Evolutionary conservation across 2,113 vertebrate genomes (phyloP).

Genomic region (Lepus americanus): DNA sequence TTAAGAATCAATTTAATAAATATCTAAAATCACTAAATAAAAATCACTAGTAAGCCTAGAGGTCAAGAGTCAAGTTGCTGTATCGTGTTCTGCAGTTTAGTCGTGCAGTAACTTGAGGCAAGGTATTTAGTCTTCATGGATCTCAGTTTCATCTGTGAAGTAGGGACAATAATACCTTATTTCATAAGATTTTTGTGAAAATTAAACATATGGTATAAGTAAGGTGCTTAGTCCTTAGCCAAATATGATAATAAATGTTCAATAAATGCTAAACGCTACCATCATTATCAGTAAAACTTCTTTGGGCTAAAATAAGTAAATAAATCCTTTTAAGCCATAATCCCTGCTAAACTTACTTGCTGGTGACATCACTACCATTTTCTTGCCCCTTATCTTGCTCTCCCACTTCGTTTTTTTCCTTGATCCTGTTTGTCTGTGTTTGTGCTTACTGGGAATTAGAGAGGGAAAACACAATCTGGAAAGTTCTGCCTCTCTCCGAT

Average conservation of each 20-base stretch:
- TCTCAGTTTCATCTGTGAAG: constrained; percentile 1
- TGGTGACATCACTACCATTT: not conserved
- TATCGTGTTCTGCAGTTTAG: not conserved
- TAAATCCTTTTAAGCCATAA: not conserved
- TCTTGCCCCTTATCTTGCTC: not conserved
- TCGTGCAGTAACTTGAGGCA: not conserved
- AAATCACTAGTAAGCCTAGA: too few species aligned
- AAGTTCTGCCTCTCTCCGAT: not conserved
- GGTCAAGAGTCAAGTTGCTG: not conserved
- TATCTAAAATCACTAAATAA: too few species aligned
- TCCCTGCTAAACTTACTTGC: not conserved
- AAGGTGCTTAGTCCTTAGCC: not conserved
- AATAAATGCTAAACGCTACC: not conserved
- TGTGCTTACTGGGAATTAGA: not conserved
- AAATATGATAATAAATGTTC: not conserved
- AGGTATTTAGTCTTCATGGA: not conserved
- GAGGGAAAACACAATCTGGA: not conserved
- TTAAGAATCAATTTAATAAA: not conserved
- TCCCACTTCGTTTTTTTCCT: not conserved
- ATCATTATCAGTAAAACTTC: not conserved
- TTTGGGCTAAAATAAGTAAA: not conserved
- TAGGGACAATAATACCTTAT: not conserved
- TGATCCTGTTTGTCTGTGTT: not conserved
- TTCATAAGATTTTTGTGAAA: not conserved
- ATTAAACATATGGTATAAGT: not conserved